These are phyloP conservation scores for Diadromus collaris DNA, from an alignment of 2,888 invertebrate species.

Conservation along the genomic window DNA sequence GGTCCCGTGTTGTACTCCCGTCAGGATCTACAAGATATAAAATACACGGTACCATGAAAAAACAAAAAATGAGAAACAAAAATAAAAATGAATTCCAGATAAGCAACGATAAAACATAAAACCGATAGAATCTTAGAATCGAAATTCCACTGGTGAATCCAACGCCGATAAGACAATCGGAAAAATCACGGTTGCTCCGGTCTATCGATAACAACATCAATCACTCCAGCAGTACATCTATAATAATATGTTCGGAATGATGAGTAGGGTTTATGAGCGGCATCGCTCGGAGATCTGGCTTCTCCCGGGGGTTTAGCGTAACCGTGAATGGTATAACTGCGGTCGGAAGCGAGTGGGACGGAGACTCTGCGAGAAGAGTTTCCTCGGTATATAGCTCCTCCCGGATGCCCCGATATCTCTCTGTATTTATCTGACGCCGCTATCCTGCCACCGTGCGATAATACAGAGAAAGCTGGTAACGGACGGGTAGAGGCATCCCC, in stretches of 20 bases:
- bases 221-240: neutral
- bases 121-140: no score
- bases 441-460: slow-evolving; percentile 5
- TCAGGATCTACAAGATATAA: no score
- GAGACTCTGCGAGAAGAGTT: slow-evolving; percentile 45
- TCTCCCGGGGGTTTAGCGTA: slow-evolving; percentile 13
- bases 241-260: slow-evolving; percentile 8
- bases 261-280: slow-evolving; percentile 2
- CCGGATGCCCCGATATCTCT: neutral
- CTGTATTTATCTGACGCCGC: slow-evolving; percentile 4
- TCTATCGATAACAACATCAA: slow-evolving; percentile 3
- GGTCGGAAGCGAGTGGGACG: neutral
- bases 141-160: no score
- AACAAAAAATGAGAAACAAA: no score
- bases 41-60: no score
- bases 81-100: no score
- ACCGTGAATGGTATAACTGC: slow-evolving; percentile 31
- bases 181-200: neutral
- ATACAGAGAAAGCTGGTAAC: slow-evolving; percentile 15
- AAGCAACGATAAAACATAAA: neutral
- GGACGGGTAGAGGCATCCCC: slow-evolving; percentile 30
- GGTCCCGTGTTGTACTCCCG: no score
- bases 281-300: slow-evolving; percentile 35
- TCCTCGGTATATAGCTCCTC: slow-evolving; percentile 17
- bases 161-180: neutral